These are phyloP conservation scores for Chrysotoxum bicinctum DNA, from an alignment of 2,888 invertebrate genomes.

Conservation along the genomic window DNA sequence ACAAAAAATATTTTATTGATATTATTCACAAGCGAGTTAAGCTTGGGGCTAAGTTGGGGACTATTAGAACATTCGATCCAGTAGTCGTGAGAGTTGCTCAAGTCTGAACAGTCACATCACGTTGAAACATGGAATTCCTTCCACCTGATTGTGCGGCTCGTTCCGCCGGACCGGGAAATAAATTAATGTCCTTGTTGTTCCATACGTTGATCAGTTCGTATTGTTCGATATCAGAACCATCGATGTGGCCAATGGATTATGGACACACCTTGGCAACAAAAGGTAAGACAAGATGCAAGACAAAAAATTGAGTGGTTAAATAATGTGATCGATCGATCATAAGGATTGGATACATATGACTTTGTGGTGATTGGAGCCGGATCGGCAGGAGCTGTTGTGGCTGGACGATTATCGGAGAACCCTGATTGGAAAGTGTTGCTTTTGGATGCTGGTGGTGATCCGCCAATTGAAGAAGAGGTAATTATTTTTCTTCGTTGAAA, in stretches of 20 bases:
- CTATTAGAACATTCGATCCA: background rate
- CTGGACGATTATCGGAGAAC: conserved; percentile 88
- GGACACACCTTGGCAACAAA: conserved; percentile 78
- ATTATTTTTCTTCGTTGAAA: background rate
- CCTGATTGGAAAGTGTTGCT: conserved; percentile 89
- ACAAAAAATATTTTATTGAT: background rate
- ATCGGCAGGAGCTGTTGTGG: conserved; percentile 85
- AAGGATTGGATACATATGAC: conserved; percentile 81
- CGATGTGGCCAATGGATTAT: conserved; percentile 84
- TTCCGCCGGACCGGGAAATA: conserved; percentile 81
- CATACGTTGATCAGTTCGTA: conserved; percentile 85
- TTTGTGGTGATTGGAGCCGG: conserved; percentile 85
- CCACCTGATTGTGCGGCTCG: conserved; percentile 78
- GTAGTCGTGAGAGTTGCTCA: conserved; percentile 1
- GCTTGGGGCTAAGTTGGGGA: background rate
- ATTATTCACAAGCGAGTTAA: background rate
- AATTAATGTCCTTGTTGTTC: conserved; percentile 84
- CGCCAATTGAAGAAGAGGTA: conserved; percentile 83
- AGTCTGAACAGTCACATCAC: conserved; percentile 73
- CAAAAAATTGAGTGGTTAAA: background rate
- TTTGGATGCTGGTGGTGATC: conserved; percentile 90
- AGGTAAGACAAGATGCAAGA: conserved; percentile 70
- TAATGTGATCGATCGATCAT: background rate
- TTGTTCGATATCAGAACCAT: conserved; percentile 83
- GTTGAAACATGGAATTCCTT: conserved; percentile 79